phyloP scores from a whole-genome alignment of 2,888 invertebrate genomes.

The Catocala nupta region DNA sequence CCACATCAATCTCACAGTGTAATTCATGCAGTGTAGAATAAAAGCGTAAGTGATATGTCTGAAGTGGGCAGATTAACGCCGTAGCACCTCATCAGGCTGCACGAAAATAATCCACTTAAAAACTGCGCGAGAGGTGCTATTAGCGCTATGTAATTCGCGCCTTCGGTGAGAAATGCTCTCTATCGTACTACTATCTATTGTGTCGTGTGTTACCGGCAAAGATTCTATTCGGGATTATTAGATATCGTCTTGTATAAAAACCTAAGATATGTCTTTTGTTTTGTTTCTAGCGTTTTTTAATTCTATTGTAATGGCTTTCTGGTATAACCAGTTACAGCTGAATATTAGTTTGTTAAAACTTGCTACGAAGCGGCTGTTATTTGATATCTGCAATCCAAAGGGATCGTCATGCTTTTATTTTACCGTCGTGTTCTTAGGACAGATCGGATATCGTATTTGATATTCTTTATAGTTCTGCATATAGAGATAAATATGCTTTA shows the following conservation, averaged over 20 bases:
- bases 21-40: slow-evolving; percentile 16
- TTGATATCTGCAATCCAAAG: too few relatives aligned
- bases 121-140: slow-evolving; percentile 37
- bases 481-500: too few relatives aligned
- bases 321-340: too few relatives aligned
- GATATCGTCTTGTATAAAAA: background rate
- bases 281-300: too few relatives aligned
- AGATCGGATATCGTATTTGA: too few relatives aligned
- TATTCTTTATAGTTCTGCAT: too few relatives aligned
- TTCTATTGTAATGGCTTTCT: too few relatives aligned
- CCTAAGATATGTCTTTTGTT: too few relatives aligned
- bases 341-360: too few relatives aligned
- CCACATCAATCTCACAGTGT: slow-evolving; percentile 3
- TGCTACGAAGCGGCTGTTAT: too few relatives aligned
- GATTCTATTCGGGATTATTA: background rate
- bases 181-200: slow-evolving; percentile 36
- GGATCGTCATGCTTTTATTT: too few relatives aligned
- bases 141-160: slow-evolving; percentile 35
- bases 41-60: slow-evolving; percentile 16
- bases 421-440: too few relatives aligned
- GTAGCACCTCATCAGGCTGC: slow-evolving; percentile 26
- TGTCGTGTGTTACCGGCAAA: slow-evolving; percentile 17
- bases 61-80: slow-evolving; percentile 33
- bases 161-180: slow-evolving; percentile 42
- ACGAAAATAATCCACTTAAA: slow-evolving; percentile 35